phyloP scores from a whole-genome alignment of 2,888 invertebrate genomes.

The Netelia fuscicornis region DNA sequence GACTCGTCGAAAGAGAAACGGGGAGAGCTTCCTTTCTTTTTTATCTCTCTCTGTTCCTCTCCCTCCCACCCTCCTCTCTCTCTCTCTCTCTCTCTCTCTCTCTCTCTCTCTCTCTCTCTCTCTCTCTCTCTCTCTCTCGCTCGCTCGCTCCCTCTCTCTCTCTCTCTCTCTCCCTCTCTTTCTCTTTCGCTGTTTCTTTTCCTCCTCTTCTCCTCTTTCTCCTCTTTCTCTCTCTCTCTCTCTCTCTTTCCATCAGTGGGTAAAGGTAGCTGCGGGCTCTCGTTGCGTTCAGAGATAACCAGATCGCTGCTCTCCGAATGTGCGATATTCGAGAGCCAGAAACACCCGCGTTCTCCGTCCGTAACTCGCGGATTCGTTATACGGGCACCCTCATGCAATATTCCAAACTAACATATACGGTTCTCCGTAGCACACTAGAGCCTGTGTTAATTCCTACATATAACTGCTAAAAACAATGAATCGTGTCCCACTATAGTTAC shows the following conservation, averaged over 20 bases:
- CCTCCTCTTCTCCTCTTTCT: background rate
- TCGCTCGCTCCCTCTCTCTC: conserved; percentile 1
- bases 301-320: conserved; percentile 76
- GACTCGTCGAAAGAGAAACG: conserved; percentile 48
- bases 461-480: conserved; percentile 26
- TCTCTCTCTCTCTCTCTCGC: background rate
- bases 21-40: conserved; percentile 32
- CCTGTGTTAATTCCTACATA: conserved; percentile 35
- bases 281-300: conserved; percentile 78
- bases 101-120: too few relatives aligned
- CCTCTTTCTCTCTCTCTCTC: conserved; percentile 67
- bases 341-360: conserved; percentile 62
- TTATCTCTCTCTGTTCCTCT: conserved; percentile 16
- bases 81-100: too few relatives aligned
- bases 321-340: conserved; percentile 76
- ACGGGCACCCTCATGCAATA: conserved; percentile 82
- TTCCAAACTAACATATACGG: conserved; percentile 77
- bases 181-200: background rate
- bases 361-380: conserved; percentile 72
- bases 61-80: background rate
- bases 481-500: conserved; percentile 29
- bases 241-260: conserved; percentile 33
- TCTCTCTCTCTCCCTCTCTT: conserved; percentile 36
- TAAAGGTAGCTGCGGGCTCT: conserved; percentile 79
- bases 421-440: conserved; percentile 36